A percentile compares a stretch with the other conserved stretches of the same genome.
These are phyloP conservation scores for Phania funesta DNA, from an alignment of 2,888 invertebrate genomes.

Conservation along the genomic window DNA sequence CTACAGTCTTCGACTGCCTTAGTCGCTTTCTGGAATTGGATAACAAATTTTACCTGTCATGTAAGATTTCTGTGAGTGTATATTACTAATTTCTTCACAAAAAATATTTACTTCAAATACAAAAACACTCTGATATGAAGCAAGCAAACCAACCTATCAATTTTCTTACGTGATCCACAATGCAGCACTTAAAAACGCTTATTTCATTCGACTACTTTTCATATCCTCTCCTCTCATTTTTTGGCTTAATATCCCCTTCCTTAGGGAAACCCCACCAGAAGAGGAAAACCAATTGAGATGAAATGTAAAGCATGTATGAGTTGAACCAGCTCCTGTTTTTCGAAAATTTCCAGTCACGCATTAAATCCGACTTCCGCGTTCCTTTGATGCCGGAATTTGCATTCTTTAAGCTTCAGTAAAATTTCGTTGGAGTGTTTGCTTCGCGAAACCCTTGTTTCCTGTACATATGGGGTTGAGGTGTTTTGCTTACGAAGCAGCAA, in stretches of 20 bases:
- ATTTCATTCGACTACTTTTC: slow-evolving; percentile 55
- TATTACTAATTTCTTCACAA: neutral
- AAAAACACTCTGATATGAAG: neutral
- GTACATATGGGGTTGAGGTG: neutral
- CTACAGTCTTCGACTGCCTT: no score
- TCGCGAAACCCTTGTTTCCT: neutral
- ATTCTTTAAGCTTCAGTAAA: slow-evolving; percentile 10
- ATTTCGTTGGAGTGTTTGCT: slow-evolving; percentile 5
- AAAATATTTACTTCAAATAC: neutral
- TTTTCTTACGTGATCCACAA: slow-evolving; percentile 31
- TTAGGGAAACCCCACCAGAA: neutral
- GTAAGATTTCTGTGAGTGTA: neutral
- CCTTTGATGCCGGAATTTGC: slow-evolving; percentile 30
- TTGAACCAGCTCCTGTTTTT: slow-evolving; percentile 32
- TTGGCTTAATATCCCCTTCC: neutral
- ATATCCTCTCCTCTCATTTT: slow-evolving; percentile 5
- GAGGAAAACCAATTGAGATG: neutral
- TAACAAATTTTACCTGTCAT: no score
- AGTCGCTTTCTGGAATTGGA: no score
- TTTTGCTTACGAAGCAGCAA: no score
- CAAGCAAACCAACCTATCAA: slow-evolving; percentile 44
- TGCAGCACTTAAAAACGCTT: slow-evolving; percentile 61
- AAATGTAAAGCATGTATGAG: slow-evolving; percentile 15
- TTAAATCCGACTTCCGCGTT: slow-evolving; percentile 60
- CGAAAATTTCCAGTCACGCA: slow-evolving; percentile 62